Evolutionary conservation across 2,113 vertebrate genomes (phyloP).

Genomic region (Poeciliopsis retropinna): DNA sequence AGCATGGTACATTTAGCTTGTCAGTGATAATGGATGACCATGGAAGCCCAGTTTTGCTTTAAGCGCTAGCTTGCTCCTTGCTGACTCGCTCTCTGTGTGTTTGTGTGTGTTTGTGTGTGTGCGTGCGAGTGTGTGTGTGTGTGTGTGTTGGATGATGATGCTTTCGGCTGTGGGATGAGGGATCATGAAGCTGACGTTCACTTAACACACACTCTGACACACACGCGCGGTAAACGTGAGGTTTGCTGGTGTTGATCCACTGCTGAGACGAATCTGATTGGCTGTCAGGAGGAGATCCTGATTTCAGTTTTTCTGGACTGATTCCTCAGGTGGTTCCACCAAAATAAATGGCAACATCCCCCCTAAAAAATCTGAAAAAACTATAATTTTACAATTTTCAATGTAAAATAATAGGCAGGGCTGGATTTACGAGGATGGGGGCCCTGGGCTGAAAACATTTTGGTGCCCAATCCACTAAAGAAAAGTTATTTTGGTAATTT

Average conservation of each 20-base stretch:
- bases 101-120: conserved; percentile 34
- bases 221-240: conserved; percentile 2
- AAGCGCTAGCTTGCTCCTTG: conserved; percentile 75
- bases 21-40: conserved; percentile 80
- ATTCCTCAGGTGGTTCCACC: neutral
- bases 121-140: conserved; percentile 30
- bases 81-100: conserved; percentile 34
- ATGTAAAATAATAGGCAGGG: too few relatives aligned
- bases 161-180: conserved; percentile 67
- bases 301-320: conserved; percentile 2
- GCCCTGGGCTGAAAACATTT: too few relatives aligned
- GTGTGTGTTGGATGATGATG: conserved; percentile 64
- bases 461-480: too few relatives aligned
- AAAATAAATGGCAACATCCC: neutral
- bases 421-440: too few relatives aligned
- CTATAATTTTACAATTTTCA: too few relatives aligned
- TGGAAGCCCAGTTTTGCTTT: conserved; percentile 81
- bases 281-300: neutral
- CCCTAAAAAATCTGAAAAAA: too few relatives aligned
- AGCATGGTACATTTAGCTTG: conserved; percentile 81
- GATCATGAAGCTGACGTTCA: conserved; percentile 64
- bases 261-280: conserved; percentile 21
- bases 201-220: conserved; percentile 20
- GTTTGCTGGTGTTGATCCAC: neutral
- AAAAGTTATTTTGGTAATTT: too few relatives aligned